Evolutionary conservation across 2,888 invertebrate genomes (phyloP).

Genomic region (Heliconius sara): DNA sequence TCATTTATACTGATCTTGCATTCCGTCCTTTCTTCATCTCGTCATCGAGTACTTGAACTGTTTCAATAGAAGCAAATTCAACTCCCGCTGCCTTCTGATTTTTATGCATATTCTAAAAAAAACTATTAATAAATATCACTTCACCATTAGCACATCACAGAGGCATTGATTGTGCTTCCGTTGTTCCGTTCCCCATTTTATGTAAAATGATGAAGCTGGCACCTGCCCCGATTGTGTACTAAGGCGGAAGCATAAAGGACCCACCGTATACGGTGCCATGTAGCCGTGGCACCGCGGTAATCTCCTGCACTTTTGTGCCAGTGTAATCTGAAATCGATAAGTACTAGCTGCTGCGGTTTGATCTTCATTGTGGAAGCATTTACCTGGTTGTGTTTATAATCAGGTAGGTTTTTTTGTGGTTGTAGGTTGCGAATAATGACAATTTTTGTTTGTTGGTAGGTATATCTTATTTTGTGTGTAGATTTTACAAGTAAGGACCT

Average conservation of each 20-base stretch:
- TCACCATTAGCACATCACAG: background rate
- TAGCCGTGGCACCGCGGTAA: slow-evolving; percentile 49
- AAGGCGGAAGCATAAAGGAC: slow-evolving; percentile 50
- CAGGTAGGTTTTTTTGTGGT: background rate
- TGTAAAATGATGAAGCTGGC: slow-evolving; percentile 6
- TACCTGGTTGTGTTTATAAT: slow-evolving; percentile 20
- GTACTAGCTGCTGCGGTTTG: slow-evolving; percentile 48
- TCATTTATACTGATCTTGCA: too few species aligned
- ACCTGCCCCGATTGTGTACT: slow-evolving; percentile 24
- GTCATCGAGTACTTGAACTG: too few species aligned
- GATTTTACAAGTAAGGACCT: background rate
- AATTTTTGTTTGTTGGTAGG: background rate
- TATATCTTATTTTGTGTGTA: background rate
- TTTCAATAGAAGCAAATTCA: too few species aligned
- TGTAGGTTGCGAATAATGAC: background rate
- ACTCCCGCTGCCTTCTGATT: too few species aligned
- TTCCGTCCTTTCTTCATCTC: too few species aligned
- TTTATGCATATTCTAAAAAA: background rate
- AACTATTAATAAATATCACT: background rate
- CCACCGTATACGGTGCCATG: slow-evolving; percentile 42
- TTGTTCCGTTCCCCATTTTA: background rate
- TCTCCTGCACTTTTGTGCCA: slow-evolving; percentile 58
- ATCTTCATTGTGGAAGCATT: slow-evolving; percentile 43
- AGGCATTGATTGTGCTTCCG: background rate
- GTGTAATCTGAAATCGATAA: slow-evolving; percentile 64